Evolutionary conservation across 2,113 vertebrate species (phyloP).

Genomic region (Gymnarchus niloticus): DNA sequence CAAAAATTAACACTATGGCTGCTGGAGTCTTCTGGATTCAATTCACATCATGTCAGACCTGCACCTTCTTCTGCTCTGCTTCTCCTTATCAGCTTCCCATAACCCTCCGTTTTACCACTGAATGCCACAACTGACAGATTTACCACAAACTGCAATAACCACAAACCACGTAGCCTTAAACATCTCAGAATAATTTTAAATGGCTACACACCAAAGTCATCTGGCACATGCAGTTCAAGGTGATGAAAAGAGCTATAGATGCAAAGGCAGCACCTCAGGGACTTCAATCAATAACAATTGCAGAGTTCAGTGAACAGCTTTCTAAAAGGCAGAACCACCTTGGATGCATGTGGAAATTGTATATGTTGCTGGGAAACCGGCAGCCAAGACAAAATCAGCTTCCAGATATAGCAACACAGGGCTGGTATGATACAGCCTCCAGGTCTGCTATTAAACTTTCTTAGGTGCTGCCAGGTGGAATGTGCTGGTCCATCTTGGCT

Average conservation of each 20-base stretch:
- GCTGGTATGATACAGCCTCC: not conserved
- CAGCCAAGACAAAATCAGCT: not conserved
- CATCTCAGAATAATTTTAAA: not conserved
- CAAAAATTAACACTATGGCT: not conserved
- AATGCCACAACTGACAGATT: not conserved
- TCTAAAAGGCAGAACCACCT: not conserved
- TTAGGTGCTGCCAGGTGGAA: not conserved
- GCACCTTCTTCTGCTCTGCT: not conserved
- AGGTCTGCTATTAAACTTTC: not conserved
- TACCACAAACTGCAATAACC: not conserved
- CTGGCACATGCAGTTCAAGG: not conserved
- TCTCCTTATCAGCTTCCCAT: not conserved
- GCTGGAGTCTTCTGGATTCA: not conserved
- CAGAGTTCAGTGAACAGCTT: constrained; percentile 5
- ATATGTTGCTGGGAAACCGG: constrained; percentile 22
- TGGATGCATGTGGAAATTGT: not conserved
- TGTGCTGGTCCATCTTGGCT: not conserved
- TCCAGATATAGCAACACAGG: not conserved
- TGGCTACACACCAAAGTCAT: not conserved
- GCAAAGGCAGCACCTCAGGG: not conserved
- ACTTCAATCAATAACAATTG: not conserved
- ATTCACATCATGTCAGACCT: not conserved
- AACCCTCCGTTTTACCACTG: not conserved
- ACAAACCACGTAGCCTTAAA: not conserved
- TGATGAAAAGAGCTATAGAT: not conserved